Conservation (phyloP, 1,140 invertebrate genomes). For the Cotesia glomerata region DNA sequence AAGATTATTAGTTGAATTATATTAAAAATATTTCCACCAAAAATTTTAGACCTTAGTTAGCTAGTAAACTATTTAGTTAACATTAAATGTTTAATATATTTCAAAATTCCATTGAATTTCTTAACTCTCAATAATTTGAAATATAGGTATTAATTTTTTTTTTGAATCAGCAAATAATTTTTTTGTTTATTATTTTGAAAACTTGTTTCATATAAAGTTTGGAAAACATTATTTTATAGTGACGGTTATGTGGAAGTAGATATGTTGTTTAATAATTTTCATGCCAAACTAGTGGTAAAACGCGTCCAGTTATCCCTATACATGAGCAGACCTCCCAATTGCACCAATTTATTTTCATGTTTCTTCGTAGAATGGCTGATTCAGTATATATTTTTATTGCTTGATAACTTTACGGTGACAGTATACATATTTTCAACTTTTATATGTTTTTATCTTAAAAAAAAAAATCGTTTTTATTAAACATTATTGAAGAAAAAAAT, state of each 20-base stretch:
- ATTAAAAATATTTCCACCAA: too few relatives aligned
- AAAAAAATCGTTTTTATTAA: too few relatives aligned
- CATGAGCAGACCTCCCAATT: slow-evolving; percentile 15
- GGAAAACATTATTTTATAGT: slow-evolving; percentile 9
- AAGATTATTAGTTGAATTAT: too few relatives aligned
- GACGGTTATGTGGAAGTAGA: not conserved
- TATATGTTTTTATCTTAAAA: not conserved
- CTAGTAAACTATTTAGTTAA: too few relatives aligned
- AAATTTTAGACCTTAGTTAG: too few relatives aligned
- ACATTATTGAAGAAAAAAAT: too few relatives aligned
- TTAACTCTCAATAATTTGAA: too few relatives aligned
- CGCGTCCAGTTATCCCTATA: slow-evolving; percentile 7
- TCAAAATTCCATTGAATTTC: too few relatives aligned
- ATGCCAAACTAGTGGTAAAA: not conserved
- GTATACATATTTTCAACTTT: not conserved
- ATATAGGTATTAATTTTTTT: too few relatives aligned
- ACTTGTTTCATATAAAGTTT: slow-evolving; percentile 10
- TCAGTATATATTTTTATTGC: slow-evolving; percentile 21
- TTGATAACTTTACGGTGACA: slow-evolving; percentile 16
- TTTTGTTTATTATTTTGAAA: not conserved
- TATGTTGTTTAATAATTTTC: slow-evolving; percentile 23
- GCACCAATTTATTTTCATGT: slow-evolving; percentile 25
- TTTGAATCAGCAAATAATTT: not conserved
- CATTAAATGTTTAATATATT: too few relatives aligned
- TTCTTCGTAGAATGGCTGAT: slow-evolving; percentile 18